Conservation (phyloP, 1,140 invertebrate genomes). For the Heliconius hermathena region DNA sequence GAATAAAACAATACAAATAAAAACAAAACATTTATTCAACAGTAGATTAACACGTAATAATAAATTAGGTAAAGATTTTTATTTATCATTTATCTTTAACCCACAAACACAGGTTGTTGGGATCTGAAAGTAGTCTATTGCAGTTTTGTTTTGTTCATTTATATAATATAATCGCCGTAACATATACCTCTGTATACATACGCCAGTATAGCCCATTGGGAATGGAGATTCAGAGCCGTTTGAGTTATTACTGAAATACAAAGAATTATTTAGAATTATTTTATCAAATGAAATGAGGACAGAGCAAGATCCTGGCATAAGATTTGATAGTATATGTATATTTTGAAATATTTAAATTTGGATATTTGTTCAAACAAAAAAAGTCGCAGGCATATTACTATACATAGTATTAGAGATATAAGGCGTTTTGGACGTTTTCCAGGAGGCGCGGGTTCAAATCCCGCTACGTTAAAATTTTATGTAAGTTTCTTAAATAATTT, state of each 20-base stretch:
- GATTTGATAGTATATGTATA: too few species aligned
- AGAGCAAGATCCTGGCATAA: neutral
- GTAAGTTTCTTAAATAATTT: too few species aligned
- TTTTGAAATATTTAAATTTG: too few species aligned
- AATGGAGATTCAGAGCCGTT: neutral
- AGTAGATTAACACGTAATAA: neutral
- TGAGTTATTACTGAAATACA: neutral
- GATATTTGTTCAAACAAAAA: too few species aligned
- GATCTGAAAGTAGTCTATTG: neutral
- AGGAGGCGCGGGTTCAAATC: too few species aligned
- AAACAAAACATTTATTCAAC: neutral
- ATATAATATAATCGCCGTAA: constrained; percentile 10
- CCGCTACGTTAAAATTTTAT: too few species aligned
- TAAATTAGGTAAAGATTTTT: neutral
- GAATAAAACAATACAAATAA: neutral
- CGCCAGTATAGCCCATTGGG: neutral
- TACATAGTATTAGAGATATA: too few species aligned
- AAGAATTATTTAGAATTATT: neutral
- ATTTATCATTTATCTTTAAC: neutral
- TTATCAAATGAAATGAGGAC: neutral
- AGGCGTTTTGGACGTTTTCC: too few species aligned
- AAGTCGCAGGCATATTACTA: too few species aligned
- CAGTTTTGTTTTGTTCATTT: neutral
- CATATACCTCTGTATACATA: neutral
- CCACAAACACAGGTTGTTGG: neutral